Conservation (phyloP, 2,797 vertebrate species). For the Danio tinwini region DNA sequence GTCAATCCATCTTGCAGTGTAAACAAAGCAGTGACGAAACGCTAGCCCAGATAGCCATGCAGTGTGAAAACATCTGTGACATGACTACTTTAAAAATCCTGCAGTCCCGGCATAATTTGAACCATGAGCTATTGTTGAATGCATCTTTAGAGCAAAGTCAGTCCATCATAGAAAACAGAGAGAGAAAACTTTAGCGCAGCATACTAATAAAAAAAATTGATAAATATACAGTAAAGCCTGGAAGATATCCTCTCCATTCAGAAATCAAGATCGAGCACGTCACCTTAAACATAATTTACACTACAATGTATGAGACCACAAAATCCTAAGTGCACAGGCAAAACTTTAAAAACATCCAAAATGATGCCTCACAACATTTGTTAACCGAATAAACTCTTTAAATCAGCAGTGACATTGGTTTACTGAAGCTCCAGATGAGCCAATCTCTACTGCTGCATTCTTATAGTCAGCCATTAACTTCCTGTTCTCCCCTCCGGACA, state of each 20-base stretch:
- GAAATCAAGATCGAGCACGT: not conserved
- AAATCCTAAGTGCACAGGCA: not conserved
- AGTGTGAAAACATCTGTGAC: no score
- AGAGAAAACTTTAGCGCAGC: not conserved
- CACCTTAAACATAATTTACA: constrained; percentile 3
- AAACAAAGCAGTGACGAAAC: no score
- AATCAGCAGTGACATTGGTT: constrained; percentile 38
- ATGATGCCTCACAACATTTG: not conserved
- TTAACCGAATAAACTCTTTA: not conserved
- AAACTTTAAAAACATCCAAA: not conserved
- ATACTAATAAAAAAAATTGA: constrained; percentile 9
- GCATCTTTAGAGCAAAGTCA: not conserved
- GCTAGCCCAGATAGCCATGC: no score
- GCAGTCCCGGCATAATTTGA: no score
- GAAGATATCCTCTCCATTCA: constrained; percentile 1
- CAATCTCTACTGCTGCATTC: constrained; percentile 46
- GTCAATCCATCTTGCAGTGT: no score
- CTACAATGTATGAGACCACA: not conserved
- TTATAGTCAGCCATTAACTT: constrained; percentile 54
- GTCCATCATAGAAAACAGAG: not conserved
- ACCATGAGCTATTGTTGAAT: not conserved
- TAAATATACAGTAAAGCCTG: constrained; percentile 20
- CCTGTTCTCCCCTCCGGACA: constrained; percentile 49
- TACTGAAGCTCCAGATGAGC: constrained; percentile 36
- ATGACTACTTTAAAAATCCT: no score